Evolutionary conservation across 2,113 vertebrate species (phyloP).

Genomic region (Synodontis membranacea): DNA sequence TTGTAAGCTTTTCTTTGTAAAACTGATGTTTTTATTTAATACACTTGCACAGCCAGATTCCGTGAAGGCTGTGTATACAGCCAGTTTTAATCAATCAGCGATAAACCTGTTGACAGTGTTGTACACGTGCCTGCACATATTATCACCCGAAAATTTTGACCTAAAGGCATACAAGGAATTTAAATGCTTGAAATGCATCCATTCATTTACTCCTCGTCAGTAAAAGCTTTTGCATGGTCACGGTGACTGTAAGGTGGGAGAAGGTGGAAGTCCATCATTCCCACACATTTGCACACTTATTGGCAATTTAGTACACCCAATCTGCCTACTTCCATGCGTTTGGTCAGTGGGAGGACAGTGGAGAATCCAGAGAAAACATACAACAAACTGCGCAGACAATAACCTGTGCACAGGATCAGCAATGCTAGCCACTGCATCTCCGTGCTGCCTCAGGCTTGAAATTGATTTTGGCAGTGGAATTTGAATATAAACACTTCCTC

Average conservation of each 20-base stretch:
- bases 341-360: too few species aligned
- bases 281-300: neutral
- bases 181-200: neutral
- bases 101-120: neutral
- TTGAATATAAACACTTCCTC: neutral
- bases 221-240: neutral
- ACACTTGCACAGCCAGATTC: neutral
- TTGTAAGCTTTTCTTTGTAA: neutral
- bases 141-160: neutral
- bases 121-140: neutral
- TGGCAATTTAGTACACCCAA: too few species aligned
- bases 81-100: neutral
- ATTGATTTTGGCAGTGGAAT: neutral
- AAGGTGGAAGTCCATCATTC: neutral
- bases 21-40: neutral
- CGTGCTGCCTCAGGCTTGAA: neutral
- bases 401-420: too few species aligned
- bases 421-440: neutral
- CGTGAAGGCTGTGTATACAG: neutral
- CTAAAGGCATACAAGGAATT: neutral
- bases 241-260: neutral
- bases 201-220: too few species aligned
- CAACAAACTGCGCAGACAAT: too few species aligned
- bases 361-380: too few species aligned
- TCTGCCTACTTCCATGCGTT: too few species aligned